Evolutionary conservation across 2,113 vertebrate genomes (phyloP).

Genomic region (Uria aalge): DNA sequence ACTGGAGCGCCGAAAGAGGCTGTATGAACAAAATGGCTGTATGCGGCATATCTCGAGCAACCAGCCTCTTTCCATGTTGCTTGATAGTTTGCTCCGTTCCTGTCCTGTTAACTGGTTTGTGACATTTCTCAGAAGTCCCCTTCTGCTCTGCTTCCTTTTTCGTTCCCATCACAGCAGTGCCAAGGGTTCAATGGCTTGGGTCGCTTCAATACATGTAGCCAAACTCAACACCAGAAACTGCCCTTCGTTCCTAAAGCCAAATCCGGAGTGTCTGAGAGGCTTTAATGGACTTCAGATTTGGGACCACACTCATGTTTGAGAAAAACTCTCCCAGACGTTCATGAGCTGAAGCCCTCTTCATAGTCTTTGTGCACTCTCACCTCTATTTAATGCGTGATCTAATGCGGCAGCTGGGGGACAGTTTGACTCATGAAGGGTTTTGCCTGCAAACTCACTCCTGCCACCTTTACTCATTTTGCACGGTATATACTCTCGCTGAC

Average conservation of each 20-base stretch:
- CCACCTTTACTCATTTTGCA: background rate
- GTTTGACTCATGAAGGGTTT: background rate
- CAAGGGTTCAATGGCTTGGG: background rate
- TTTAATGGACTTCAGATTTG: background rate
- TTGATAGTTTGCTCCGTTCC: background rate
- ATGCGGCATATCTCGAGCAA: slow-evolving; percentile 23
- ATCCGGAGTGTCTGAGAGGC: background rate
- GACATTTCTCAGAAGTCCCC: background rate
- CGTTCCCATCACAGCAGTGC: background rate
- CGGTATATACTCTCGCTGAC: background rate
- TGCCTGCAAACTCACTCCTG: background rate
- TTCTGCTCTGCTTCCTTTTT: slow-evolving; percentile 13
- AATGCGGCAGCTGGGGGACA: background rate
- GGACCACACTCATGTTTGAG: background rate
- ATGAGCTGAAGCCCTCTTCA: background rate
- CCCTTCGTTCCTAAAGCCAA: background rate
- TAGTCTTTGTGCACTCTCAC: background rate
- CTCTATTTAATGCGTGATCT: background rate
- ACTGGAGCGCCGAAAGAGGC: background rate
- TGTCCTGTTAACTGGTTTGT: background rate
- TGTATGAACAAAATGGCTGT: background rate
- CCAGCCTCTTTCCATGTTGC: background rate
- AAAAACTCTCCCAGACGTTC: background rate
- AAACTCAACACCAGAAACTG: background rate
- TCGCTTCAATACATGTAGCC: background rate